These are phyloP conservation scores for Leptonema lineaticorne DNA, from an alignment of 1,140 invertebrate genomes.

Conservation along the genomic window DNA sequence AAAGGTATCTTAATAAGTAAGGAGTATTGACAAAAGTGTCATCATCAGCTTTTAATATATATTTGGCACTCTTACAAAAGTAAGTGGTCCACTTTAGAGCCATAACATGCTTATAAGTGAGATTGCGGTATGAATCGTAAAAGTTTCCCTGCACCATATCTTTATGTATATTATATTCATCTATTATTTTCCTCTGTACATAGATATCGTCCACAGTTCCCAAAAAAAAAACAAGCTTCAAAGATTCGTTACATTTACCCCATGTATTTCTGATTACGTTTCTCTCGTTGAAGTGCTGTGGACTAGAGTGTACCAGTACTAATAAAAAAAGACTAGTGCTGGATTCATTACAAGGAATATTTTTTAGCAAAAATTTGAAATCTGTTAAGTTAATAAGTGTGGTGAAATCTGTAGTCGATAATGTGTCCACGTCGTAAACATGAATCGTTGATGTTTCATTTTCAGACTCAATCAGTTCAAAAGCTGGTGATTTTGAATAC, in stretches of 20 bases:
- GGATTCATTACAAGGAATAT: slow-evolving; percentile 53
- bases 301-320: slow-evolving; percentile 69
- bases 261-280: slow-evolving; percentile 67
- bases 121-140: slow-evolving; percentile 76
- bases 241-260: slow-evolving; percentile 54
- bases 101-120: slow-evolving; percentile 87
- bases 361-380: slow-evolving; percentile 60
- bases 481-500: background rate
- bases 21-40: slow-evolving; percentile 76
- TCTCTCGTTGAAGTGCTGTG: slow-evolving; percentile 62
- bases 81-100: slow-evolving; percentile 78
- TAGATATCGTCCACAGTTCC: slow-evolving; percentile 57
- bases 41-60: slow-evolving; percentile 77
- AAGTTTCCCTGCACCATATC: slow-evolving; percentile 83
- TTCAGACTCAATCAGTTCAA: background rate
- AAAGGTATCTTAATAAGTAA: slow-evolving; percentile 64
- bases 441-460: background rate
- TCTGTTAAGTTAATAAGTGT: slow-evolving; percentile 59
- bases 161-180: slow-evolving; percentile 62
- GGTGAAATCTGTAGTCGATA: slow-evolving; percentile 49
- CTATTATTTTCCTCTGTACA: slow-evolving; percentile 54
- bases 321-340: slow-evolving; percentile 56
- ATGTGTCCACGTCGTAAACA: background rate
- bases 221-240: slow-evolving; percentile 68
- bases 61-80: slow-evolving; percentile 68